Evolutionary conservation across 2,888 invertebrate species (phyloP).

Genomic region (Parnassius glacialis): DNA sequence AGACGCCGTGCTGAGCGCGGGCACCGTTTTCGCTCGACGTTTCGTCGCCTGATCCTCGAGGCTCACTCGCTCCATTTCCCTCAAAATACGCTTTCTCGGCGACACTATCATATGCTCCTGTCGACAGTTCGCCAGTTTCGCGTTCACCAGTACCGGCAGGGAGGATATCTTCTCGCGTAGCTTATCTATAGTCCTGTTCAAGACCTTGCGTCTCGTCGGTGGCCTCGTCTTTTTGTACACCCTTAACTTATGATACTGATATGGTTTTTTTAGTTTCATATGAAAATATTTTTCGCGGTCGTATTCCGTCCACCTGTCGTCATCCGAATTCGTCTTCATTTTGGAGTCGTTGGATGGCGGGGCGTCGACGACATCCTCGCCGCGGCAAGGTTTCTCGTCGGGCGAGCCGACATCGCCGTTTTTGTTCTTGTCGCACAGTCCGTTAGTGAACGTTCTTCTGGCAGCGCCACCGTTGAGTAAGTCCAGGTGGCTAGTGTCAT

Average conservation of each 20-base stretch:
- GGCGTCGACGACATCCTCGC: constrained; percentile 60
- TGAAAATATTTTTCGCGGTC: constrained; percentile 72
- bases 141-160: constrained; percentile 65
- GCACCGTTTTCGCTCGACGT: constrained; percentile 77
- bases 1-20: constrained; percentile 61
- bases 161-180: constrained; percentile 64
- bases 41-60: constrained; percentile 85
- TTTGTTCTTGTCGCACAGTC: constrained; percentile 50
- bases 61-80: constrained; percentile 89
- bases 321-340: constrained; percentile 44
- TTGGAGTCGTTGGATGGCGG: constrained; percentile 40
- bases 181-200: constrained; percentile 56
- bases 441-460: constrained; percentile 47
- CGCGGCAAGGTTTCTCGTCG: constrained; percentile 37
- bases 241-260: constrained; percentile 75
- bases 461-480: constrained; percentile 43
- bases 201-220: constrained; percentile 56
- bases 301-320: constrained; percentile 59
- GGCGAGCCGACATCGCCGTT: constrained; percentile 57
- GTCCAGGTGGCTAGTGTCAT: constrained; percentile 65
- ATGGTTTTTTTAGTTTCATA: constrained; percentile 77
- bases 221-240: constrained; percentile 71
- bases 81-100: constrained; percentile 89
- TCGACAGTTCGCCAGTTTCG: constrained; percentile 67
- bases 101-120: constrained; percentile 85